These are phyloP conservation scores for Monopis laevigella DNA, from an alignment of 2,888 invertebrate genomes.

Conservation along the genomic window DNA sequence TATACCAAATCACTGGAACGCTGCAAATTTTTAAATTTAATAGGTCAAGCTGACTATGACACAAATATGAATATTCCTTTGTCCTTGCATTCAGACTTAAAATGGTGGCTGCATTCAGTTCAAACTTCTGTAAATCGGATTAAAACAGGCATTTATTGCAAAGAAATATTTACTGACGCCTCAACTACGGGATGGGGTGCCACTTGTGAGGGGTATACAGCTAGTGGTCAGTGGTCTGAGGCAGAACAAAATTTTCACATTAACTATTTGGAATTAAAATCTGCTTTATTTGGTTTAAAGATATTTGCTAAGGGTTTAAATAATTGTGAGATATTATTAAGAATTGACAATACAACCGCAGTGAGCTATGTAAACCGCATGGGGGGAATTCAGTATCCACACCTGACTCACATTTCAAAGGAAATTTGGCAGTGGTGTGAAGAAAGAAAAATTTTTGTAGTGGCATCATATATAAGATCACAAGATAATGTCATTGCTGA, in stretches of 20 bases:
- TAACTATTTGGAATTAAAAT: conserved; percentile 16
- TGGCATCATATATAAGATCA: conserved; percentile 20
- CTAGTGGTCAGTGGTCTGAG: conserved; percentile 16
- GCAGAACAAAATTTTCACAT: conserved; percentile 16
- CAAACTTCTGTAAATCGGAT: neutral
- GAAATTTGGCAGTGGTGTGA: conserved; percentile 22
- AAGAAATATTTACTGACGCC: conserved; percentile 18
- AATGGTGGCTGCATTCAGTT: conserved; percentile 1
- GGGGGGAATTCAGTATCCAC: conserved; percentile 18
- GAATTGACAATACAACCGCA: conserved; percentile 20
- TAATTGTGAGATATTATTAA: conserved; percentile 15
- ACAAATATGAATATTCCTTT: neutral
- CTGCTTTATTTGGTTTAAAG: conserved; percentile 16
- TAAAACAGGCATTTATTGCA: conserved; percentile 1
- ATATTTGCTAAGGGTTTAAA: conserved; percentile 13
- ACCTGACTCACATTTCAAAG: conserved; percentile 17
- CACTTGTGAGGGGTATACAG: conserved; percentile 12
- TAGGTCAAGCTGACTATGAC: conserved; percentile 1
- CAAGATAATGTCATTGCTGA: conserved; percentile 20
- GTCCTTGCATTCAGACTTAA: neutral
- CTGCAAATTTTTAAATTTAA: conserved; percentile 12
- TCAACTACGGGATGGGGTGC: conserved; percentile 19
- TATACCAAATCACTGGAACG: conserved; percentile 16
- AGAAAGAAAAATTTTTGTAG: conserved; percentile 16
- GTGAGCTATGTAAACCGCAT: conserved; percentile 18